Evolutionary conservation across 2,797 vertebrate species (phyloP), one percentile per base, ranked within the genome.

Genomic region (Naso thynnoides): DNA sequence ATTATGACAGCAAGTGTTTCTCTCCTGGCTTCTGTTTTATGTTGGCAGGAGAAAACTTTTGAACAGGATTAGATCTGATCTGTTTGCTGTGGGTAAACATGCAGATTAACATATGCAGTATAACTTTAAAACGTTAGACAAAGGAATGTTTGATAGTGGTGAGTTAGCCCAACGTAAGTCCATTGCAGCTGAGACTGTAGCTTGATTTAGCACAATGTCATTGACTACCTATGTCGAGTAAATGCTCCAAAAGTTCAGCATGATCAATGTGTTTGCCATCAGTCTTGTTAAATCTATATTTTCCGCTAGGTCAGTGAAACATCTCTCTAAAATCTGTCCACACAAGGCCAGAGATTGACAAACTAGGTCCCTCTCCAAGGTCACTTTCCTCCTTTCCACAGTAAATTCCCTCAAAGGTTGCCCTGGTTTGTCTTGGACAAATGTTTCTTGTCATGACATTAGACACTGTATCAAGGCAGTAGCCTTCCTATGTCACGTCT

Each of bases 371-470:
- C 42, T 38, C 0, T 1, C 18, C 55, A 70, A 60, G 53, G 68
- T 70, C 48, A 53, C 56, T 42, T 59, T 52, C 39, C 39, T 36
- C 49, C 15, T 45, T 2, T 54, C 26, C 57, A 19, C 27, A 55
- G 48, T 29, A 58, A 41, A 78, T 21, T 54, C 24, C 27, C 15
- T 63, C 24, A 67, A 52, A 78, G 47, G 16, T 9, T 14, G 0
- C 6, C 18, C 0, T 8, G 14, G 15, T 33, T 33, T n/a, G 55
- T 31, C 58, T 52, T 39, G 47, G 53, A 74, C 48, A 27, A 47
- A 69, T 53, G 56, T 49, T 48, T 75, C 61, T 41, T 55, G 41
- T 64, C 44, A 29, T 65, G 69, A 50, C 47, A 21, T 73, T 8
- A 57, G 29, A 56, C 24, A 29, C 18, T 38, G 26, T 13, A 60